phyloP scores from a whole-genome alignment of 2,888 invertebrate genomes.

The Trissolcus brochymenae region DNA sequence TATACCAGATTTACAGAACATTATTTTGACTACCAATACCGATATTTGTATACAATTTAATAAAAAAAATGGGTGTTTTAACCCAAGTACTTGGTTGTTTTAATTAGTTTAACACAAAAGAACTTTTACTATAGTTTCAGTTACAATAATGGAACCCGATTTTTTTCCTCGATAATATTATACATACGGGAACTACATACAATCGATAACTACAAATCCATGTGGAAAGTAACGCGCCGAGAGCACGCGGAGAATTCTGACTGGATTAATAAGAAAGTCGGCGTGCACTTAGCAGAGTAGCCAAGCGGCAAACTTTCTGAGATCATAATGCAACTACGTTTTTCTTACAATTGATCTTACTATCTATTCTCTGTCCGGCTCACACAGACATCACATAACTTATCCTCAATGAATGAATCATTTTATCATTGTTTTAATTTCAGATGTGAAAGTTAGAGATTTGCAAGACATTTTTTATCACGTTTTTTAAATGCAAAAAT shows the following conservation, averaged over 20 bases:
- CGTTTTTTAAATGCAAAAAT: no score
- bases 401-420: background rate
- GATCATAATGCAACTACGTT: background rate
- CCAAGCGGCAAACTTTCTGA: conserved; percentile 8
- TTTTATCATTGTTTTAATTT: background rate
- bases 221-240: conserved; percentile 2
- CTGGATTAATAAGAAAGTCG: conserved; percentile 15
- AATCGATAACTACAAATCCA: background rate
- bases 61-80: no score
- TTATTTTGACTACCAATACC: no score
- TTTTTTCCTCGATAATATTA: no score
- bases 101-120: no score
- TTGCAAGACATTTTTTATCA: no score
- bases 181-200: background rate
- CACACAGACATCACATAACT: conserved; percentile 1
- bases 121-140: no score
- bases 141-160: no score
- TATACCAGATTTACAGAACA: no score
- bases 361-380: background rate
- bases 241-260: background rate
- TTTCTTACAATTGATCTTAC: conserved; percentile 6
- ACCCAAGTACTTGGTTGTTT: no score
- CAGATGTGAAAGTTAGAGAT: no score
- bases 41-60: no score
- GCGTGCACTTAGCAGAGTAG: background rate